These are phyloP conservation scores for Daptonema setosum DNA, from an alignment of 2,888 invertebrate genomes.

Conservation along the genomic window DNA sequence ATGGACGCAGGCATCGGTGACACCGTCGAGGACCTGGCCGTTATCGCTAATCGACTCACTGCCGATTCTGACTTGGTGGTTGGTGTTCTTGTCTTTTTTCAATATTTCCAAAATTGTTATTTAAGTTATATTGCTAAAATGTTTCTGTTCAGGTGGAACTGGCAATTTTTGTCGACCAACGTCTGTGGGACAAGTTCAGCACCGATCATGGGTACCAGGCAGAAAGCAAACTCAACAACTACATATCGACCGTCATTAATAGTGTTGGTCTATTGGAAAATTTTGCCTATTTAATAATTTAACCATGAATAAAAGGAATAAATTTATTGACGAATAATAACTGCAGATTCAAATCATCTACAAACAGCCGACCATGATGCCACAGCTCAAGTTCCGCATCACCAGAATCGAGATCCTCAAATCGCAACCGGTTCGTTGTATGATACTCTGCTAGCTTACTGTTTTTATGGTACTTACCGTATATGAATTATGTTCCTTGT, in stretches of 20 bases:
- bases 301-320: no score
- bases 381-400: conserved; percentile 22
- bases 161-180: conserved; percentile 24
- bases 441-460: no score
- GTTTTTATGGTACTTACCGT: no score
- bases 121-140: not conserved
- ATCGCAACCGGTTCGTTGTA: conserved; percentile 20
- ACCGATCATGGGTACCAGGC: conserved; percentile 21
- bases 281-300: not conserved
- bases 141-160: conserved; percentile 19
- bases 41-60: not conserved
- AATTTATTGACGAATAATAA: not conserved
- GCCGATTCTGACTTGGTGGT: not conserved
- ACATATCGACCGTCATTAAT: conserved; percentile 24
- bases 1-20: not conserved
- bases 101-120: not conserved
- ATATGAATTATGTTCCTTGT: no score
- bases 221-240: conserved; percentile 19
- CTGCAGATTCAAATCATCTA: conserved; percentile 25
- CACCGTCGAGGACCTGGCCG: not conserved
- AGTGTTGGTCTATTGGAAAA: conserved; percentile 11
- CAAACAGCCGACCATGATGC: conserved; percentile 23
- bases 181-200: conserved; percentile 23
- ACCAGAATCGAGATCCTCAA: conserved; percentile 25
- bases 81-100: not conserved